Evolutionary conservation across 1,140 invertebrate species (phyloP).

Genomic region (Sinonovacula constricta): DNA sequence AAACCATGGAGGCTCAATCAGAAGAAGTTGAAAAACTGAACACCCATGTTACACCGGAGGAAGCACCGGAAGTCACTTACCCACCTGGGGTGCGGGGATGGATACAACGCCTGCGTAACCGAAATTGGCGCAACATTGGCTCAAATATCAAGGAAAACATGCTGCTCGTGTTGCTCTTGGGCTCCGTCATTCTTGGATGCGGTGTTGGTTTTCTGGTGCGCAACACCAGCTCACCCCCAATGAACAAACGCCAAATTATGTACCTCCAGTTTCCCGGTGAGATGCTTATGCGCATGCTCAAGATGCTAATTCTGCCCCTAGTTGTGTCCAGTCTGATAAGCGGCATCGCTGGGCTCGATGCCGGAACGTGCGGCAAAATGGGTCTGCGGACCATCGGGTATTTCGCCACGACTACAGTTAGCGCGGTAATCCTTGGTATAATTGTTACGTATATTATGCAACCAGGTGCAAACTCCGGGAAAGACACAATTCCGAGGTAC

Average conservation of each 20-base stretch:
- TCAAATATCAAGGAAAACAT: slow-evolving; percentile 69
- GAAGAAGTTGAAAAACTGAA: slow-evolving; percentile 58
- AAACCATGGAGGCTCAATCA: slow-evolving; percentile 36
- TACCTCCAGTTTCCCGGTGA: slow-evolving; percentile 79
- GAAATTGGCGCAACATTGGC: slow-evolving; percentile 56
- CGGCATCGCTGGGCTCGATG: slow-evolving; percentile 76
- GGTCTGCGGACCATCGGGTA: slow-evolving; percentile 88
- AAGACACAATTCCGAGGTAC: slow-evolving; percentile 63
- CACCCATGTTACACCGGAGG: slow-evolving; percentile 63
- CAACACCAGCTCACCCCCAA: slow-evolving; percentile 36
- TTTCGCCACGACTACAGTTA: slow-evolving; percentile 93
- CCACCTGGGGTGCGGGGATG: slow-evolving; percentile 15
- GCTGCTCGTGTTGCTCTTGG: slow-evolving; percentile 68
- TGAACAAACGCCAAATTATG: slow-evolving; percentile 70
- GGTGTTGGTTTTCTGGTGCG: slow-evolving; percentile 66
- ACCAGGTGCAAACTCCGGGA: slow-evolving; percentile 77
- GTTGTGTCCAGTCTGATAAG: slow-evolving; percentile 79
- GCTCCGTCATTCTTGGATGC: slow-evolving; percentile 67
- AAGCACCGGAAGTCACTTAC: slow-evolving; percentile 59
- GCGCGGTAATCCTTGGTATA: slow-evolving; percentile 73
- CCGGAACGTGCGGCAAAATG: slow-evolving; percentile 76
- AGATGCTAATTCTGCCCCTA: slow-evolving; percentile 80
- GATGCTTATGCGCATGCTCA: slow-evolving; percentile 80
- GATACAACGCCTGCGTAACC: slow-evolving; percentile 33
- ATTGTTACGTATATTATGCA: slow-evolving; percentile 73